Conservation (phyloP, 2,888 invertebrate genomes). For the Anagyrus pseudococci region DNA sequence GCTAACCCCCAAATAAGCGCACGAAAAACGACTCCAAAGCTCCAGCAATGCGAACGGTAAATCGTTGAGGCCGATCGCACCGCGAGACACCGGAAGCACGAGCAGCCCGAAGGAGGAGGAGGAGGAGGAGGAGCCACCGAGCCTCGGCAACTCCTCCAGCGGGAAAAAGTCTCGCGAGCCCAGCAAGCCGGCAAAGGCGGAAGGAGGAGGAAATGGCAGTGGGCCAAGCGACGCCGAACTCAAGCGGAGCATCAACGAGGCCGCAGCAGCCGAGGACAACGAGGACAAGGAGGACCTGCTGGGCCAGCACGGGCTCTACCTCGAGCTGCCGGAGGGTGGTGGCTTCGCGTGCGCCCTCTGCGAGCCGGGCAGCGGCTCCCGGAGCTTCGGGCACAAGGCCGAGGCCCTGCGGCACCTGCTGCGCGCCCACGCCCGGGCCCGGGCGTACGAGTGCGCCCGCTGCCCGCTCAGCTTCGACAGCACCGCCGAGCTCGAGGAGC, state of each 20-base stretch:
- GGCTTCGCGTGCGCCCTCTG: conserved; percentile 49
- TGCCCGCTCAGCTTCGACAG: conserved; percentile 5
- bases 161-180: too few species aligned
- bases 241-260: background rate
- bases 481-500: background rate
- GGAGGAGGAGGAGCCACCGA: too few species aligned
- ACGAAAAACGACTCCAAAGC: too few species aligned
- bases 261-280: background rate
- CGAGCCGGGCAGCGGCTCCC: conserved; percentile 44
- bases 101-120: too few species aligned
- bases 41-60: too few species aligned
- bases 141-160: too few species aligned
- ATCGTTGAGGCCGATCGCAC: too few species aligned
- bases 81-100: too few species aligned
- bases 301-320: conserved; percentile 3
- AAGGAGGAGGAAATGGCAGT: too few species aligned
- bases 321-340: background rate
- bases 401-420: conserved; percentile 22
- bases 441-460: conserved; percentile 14
- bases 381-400: background rate
- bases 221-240: background rate
- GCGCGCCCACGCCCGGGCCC: conserved; percentile 10
- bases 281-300: conserved; percentile 22
- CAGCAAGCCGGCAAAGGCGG: too few species aligned
- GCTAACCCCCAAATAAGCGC: too few species aligned